Conservation (phyloP, 2,113 vertebrate species). For the Lepisosteus osseus region DNA sequence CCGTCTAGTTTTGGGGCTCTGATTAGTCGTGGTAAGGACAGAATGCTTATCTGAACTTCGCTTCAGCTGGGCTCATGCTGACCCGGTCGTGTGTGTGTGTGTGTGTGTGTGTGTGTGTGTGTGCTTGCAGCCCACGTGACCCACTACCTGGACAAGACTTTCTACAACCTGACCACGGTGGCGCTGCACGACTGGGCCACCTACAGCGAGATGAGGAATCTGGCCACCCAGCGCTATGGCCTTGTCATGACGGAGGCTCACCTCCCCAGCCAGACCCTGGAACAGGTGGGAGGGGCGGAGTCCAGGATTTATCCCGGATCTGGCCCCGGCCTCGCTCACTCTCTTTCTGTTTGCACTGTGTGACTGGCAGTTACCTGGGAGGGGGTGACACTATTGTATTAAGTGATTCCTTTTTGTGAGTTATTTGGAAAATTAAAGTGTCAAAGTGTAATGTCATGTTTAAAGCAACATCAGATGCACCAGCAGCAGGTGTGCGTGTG, state of each 20-base stretch:
- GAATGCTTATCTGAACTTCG: too few relatives aligned
- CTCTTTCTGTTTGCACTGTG: too few relatives aligned
- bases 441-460: too few relatives aligned
- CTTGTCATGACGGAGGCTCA: constrained; percentile 94
- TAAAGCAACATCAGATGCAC: too few relatives aligned
- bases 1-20: not conserved
- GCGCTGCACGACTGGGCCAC: constrained; percentile 98
- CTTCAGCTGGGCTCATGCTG: not conserved
- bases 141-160: constrained; percentile 96
- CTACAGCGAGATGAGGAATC: constrained; percentile 97
- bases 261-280: constrained; percentile 95
- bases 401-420: too few relatives aligned
- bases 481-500: too few relatives aligned
- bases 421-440: too few relatives aligned
- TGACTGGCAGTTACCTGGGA: too few relatives aligned
- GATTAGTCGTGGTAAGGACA: too few relatives aligned
- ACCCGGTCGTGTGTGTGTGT: not conserved
- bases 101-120: not conserved
- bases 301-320: too few relatives aligned
- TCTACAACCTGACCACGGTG: constrained; percentile 96
- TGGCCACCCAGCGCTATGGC: constrained; percentile 92
- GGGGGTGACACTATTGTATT: too few relatives aligned
- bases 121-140: constrained; percentile 82
- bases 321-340: too few relatives aligned
- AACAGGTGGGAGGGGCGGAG: constrained; percentile 73